phyloP scores from a whole-genome alignment of 2,888 invertebrate genomes.

The Ditula angustiorana region DNA sequence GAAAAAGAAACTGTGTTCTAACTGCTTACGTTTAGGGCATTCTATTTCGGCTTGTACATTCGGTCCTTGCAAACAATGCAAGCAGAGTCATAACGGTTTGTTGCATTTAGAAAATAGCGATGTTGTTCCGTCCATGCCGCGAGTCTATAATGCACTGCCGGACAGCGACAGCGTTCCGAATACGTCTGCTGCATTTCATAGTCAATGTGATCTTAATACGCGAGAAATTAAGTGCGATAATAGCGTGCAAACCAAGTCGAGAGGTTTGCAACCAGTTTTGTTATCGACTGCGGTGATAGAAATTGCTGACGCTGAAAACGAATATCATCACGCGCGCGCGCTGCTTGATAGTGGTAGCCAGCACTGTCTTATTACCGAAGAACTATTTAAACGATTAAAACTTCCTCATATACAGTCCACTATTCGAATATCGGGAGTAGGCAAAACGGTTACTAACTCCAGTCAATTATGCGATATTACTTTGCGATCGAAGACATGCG shows the following conservation, averaged over 20 bases:
- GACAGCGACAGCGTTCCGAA: neutral
- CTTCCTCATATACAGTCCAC: constrained; percentile 36
- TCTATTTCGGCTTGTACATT: neutral
- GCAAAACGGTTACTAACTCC: constrained; percentile 15
- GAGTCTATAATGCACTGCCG: neutral
- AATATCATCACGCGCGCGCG: constrained; percentile 3
- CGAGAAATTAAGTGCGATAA: neutral
- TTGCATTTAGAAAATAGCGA: neutral
- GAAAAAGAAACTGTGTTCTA: neutral
- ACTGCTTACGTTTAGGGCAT: neutral
- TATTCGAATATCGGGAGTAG: constrained; percentile 24
- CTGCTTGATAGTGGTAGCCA: constrained; percentile 23
- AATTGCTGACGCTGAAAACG: neutral
- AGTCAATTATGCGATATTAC: constrained; percentile 15
- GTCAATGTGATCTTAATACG: neutral
- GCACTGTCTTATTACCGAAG: constrained; percentile 11
- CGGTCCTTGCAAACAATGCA: neutral
- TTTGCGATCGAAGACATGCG: constrained; percentile 8
- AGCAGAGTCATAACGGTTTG: neutral
- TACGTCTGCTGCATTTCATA: neutral
- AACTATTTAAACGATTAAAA: constrained; percentile 1
- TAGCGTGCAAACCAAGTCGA: neutral
- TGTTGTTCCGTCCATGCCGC: neutral
- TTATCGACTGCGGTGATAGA: constrained; percentile 21
- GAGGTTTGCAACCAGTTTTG: constrained; percentile 1